A percentile compares a stretch with the other conserved stretches of the same genome.
Evolutionary conservation across 1,140 invertebrate genomes (phyloP).

Genomic region (Lepidurus apus): DNA sequence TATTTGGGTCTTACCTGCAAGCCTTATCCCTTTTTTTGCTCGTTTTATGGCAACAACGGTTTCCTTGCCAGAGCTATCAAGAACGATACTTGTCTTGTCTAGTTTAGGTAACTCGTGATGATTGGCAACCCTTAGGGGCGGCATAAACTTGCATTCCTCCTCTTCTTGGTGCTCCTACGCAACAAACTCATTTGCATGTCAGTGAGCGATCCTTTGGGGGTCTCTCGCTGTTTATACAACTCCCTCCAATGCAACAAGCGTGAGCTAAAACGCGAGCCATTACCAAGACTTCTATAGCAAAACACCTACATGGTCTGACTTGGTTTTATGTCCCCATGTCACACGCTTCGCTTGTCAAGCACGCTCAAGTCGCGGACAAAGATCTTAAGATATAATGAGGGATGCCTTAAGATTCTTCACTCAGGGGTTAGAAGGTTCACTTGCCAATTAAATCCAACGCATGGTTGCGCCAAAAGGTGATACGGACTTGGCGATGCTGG

Average conservation of each 20-base stretch:
- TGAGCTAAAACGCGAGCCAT: background rate
- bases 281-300: background rate
- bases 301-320: background rate
- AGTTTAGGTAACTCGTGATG: conserved; percentile 19
- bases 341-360: background rate
- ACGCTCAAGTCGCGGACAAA: background rate
- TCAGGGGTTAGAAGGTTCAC: background rate
- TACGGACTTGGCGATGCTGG: background rate
- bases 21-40: background rate
- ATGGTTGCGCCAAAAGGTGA: background rate
- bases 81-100: conserved; percentile 7
- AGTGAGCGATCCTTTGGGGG: conserved; percentile 8
- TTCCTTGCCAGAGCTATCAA: conserved; percentile 15
- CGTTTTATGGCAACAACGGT: background rate
- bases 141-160: background rate
- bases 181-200: conserved; percentile 1
- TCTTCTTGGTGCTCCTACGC: conserved; percentile 8
- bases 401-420: background rate
- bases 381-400: conserved; percentile 9
- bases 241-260: background rate
- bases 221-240: background rate
- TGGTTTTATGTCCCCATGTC: background rate
- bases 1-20: background rate
- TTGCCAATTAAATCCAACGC: conserved; percentile 10
- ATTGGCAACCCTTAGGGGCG: conserved; percentile 12